A percentile compares a stretch with the other conserved stretches of the same genome.
Evolutionary conservation across 1,140 invertebrate genomes (phyloP).

Genomic region (Brachionus manjavacas): DNA sequence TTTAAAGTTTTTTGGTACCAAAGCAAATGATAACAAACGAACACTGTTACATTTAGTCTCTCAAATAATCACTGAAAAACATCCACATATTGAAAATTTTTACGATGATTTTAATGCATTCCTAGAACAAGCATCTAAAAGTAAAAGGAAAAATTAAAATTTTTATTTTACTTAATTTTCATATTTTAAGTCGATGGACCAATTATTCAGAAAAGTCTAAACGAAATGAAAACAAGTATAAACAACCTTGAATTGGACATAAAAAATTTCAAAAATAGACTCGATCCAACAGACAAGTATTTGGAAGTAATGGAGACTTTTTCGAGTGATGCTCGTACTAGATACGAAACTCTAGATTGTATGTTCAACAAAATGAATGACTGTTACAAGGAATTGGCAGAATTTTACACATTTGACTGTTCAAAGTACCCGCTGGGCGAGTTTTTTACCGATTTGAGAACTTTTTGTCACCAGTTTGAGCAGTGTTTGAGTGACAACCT

Average conservation of each 20-base stretch:
- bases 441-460: slow-evolving; percentile 89
- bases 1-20: slow-evolving; percentile 76
- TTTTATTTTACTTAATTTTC: neutral
- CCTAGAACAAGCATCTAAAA: slow-evolving; percentile 62
- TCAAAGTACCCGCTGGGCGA: slow-evolving; percentile 90
- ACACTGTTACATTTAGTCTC: slow-evolving; percentile 88
- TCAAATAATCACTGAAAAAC: slow-evolving; percentile 78
- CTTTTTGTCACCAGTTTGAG: slow-evolving; percentile 84
- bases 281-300: slow-evolving; percentile 75
- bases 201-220: slow-evolving; percentile 73
- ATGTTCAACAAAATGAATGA: slow-evolving; percentile 91
- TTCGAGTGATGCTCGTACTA: slow-evolving; percentile 71
- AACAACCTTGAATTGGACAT: slow-evolving; percentile 81
- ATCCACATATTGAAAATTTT: slow-evolving; percentile 76
- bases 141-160: slow-evolving; percentile 43
- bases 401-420: slow-evolving; percentile 86
- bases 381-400: slow-evolving; percentile 74
- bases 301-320: slow-evolving; percentile 68
- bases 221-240: slow-evolving; percentile 78
- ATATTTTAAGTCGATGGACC: slow-evolving; percentile 69
- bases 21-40: slow-evolving; percentile 83
- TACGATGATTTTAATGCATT: slow-evolving; percentile 76
- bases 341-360: slow-evolving; percentile 78
- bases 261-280: slow-evolving; percentile 65
- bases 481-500: slow-evolving; percentile 73